Conservation (phyloP, 1,140 invertebrate genomes). For the Drosophila nigromelanica region DNA sequence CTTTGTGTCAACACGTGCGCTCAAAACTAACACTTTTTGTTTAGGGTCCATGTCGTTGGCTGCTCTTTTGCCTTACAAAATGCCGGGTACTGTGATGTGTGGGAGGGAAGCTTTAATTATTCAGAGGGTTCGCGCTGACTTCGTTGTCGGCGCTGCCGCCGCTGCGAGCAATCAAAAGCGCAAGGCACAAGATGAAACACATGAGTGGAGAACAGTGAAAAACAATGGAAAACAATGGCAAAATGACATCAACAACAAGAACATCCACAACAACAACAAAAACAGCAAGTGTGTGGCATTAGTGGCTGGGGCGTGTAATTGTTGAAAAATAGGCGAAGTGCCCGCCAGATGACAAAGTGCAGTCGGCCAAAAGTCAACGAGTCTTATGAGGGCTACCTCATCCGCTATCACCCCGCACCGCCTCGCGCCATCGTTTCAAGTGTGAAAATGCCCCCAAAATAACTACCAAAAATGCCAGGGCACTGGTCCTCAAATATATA, state of each 20-base stretch:
- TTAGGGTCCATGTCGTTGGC: constrained; percentile 28
- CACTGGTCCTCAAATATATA: constrained; percentile 16
- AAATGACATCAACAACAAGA: constrained; percentile 27
- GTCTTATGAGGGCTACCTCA: constrained; percentile 39
- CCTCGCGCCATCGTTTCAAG: constrained; percentile 36
- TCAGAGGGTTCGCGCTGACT: constrained; percentile 53
- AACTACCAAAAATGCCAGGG: constrained; percentile 38
- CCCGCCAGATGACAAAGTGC: constrained; percentile 74
- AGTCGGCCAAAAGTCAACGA: constrained; percentile 67
- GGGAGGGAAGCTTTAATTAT: constrained; percentile 61
- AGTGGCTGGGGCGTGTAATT: constrained; percentile 65
- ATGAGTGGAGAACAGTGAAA: constrained; percentile 21
- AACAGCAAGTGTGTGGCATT: constrained; percentile 48
- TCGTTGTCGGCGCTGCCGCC: constrained; percentile 34
- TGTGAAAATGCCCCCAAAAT: constrained; percentile 65
- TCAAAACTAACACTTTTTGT: constrained; percentile 57
- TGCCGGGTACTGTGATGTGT: neutral
- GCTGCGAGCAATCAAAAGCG: constrained; percentile 62
- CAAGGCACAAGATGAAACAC: constrained; percentile 11
- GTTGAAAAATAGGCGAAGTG: constrained; percentile 64
- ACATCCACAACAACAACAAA: constrained; percentile 37
- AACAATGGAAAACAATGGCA: constrained; percentile 16
- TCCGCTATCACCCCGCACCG: neutral
- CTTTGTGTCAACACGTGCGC: constrained; percentile 16
- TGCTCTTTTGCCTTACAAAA: constrained; percentile 68